A percentile compares a stretch with the other conserved stretches of the same genome.
Evolutionary conservation across 2,797 vertebrate genomes (phyloP).

Genomic region (Nyctibius grandis): DNA sequence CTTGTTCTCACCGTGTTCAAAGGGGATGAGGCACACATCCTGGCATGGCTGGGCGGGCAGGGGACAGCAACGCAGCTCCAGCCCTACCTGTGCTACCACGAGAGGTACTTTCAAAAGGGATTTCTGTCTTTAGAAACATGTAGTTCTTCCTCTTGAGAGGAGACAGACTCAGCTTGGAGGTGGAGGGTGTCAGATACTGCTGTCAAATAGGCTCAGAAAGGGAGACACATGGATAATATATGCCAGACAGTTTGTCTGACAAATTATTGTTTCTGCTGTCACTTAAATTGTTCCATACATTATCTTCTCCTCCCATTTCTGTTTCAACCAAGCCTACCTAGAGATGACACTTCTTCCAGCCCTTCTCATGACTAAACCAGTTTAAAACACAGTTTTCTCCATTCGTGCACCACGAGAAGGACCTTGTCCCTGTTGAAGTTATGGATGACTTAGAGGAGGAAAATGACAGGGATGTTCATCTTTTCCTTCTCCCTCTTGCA

Average conservation of each 20-base stretch:
- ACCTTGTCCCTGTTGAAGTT: not conserved
- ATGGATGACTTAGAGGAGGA: not conserved
- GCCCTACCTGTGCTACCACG: not conserved
- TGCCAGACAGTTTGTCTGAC: slow-evolving; percentile 57
- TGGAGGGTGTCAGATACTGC: slow-evolving; percentile 52
- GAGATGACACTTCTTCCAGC: not conserved
- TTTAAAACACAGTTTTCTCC: not conserved
- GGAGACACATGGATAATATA: slow-evolving; percentile 25
- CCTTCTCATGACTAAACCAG: not conserved
- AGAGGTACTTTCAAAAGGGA: not conserved
- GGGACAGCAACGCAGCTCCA: not conserved
- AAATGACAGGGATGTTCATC: not conserved
- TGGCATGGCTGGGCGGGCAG: slow-evolving; percentile 4
- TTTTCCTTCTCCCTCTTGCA: not conserved
- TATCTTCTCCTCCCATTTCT: slow-evolving; percentile 20
- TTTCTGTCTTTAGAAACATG: not conserved
- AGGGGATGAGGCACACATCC: slow-evolving; percentile 39
- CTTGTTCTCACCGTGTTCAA: slow-evolving; percentile 29
- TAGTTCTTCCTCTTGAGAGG: not conserved
- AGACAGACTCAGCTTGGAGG: slow-evolving; percentile 31
- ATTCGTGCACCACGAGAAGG: not conserved
- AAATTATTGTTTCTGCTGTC: slow-evolving; percentile 61
- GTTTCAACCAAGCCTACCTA: slow-evolving; percentile 22
- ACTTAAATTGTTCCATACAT: slow-evolving; percentile 12
- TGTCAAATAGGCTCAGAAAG: slow-evolving; percentile 56